These are phyloP conservation scores for Colossoma macropomum DNA, from an alignment of 2,113 vertebrate species.

Conservation along the genomic window DNA sequence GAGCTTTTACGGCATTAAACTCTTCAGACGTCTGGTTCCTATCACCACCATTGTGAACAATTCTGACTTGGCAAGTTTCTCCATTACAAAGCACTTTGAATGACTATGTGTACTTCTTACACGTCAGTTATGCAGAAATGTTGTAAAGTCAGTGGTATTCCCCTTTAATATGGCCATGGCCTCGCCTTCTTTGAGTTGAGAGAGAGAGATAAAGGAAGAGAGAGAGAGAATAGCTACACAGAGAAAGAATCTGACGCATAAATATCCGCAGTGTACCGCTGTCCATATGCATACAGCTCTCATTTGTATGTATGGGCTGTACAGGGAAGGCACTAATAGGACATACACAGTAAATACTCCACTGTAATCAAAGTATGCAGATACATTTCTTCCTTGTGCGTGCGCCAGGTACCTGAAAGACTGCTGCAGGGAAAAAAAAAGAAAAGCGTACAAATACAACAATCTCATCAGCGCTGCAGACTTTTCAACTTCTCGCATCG, in stretches of 20 bases:
- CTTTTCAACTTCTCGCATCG: background rate
- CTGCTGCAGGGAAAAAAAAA: background rate
- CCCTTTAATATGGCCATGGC: too few species aligned
- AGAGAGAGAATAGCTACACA: background rate
- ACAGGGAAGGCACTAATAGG: background rate
- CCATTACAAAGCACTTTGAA: too few species aligned
- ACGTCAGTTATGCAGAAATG: too few species aligned
- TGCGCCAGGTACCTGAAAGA: background rate
- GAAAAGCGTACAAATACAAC: background rate
- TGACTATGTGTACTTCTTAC: too few species aligned
- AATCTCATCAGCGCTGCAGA: background rate
- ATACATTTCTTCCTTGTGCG: background rate
- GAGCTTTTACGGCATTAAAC: too few species aligned
- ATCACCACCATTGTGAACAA: too few species aligned
- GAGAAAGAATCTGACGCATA: background rate
- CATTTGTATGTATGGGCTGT: constrained; percentile 12
- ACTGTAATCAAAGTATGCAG: constrained; percentile 2
- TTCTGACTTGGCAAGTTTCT: too few species aligned
- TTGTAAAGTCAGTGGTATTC: too few species aligned
- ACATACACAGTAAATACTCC: background rate
- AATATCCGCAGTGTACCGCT: background rate
- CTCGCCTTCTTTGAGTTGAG: too few species aligned
- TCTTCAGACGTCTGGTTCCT: too few species aligned
- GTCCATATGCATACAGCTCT: background rate
- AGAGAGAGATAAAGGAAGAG: too few species aligned